phyloP scores from a whole-genome alignment of 1,140 invertebrate species.

The Zaprionus lachaisei region DNA sequence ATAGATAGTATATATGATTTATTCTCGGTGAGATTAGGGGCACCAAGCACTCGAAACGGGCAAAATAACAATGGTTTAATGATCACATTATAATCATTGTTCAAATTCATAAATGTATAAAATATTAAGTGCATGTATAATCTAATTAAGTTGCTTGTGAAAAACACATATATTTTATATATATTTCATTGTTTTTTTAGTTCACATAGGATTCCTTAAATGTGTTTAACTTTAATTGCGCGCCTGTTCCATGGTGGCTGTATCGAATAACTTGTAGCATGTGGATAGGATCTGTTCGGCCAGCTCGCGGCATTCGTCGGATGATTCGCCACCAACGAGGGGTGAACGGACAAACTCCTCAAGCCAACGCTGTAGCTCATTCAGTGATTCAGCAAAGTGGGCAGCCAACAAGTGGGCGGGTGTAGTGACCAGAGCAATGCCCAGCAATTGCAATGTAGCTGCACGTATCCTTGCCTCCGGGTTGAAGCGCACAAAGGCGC shows the following conservation, averaged over 20 bases:
- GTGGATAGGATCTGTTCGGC: conserved; percentile 85
- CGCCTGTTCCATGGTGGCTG: conserved; percentile 16
- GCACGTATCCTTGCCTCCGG: conserved; percentile 88
- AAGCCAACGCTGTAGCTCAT: conserved; percentile 90
- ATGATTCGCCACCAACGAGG: conserved; percentile 86
- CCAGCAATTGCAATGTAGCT: conserved; percentile 88
- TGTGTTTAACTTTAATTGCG: not conserved
- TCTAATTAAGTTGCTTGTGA: too few relatives aligned
- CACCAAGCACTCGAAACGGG: not conserved
- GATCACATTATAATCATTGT: not conserved
- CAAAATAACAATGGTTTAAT: not conserved
- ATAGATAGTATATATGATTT: conserved; percentile 3
- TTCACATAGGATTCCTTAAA: not conserved
- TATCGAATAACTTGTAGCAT: conserved; percentile 84
- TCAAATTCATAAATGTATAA: not conserved
- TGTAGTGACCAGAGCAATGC: conserved; percentile 87
- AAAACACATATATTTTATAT: not conserved
- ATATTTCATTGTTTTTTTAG: not conserved
- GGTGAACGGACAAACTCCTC: conserved; percentile 86
- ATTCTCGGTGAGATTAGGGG: not conserved
- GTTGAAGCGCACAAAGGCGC: conserved; percentile 88
- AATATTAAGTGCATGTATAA: not conserved
- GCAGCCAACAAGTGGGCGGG: conserved; percentile 86
- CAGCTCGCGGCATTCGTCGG: conserved; percentile 86
- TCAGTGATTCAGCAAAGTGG: conserved; percentile 87